Evolutionary conservation across 2,113 vertebrate genomes (phyloP).

Genomic region (Columbina picui): DNA sequence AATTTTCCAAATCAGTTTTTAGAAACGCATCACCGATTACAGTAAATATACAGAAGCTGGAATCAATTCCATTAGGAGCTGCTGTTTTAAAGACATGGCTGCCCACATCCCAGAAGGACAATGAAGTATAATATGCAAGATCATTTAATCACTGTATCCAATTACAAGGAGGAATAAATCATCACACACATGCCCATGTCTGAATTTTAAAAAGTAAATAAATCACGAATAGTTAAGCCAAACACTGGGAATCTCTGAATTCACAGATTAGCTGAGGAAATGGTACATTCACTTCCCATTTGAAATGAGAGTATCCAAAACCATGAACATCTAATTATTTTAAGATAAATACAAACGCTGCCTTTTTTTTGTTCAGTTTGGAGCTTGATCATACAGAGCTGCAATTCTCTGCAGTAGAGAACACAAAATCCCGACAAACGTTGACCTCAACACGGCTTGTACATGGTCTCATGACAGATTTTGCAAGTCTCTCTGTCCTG

Average conservation of each 20-base stretch:
- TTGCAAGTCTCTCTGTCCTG: background rate
- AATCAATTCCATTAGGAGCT: slow-evolving; percentile 18
- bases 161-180: slow-evolving; percentile 62
- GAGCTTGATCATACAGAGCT: background rate
- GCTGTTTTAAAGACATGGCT: slow-evolving; percentile 5
- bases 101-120: slow-evolving; percentile 46
- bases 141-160: slow-evolving; percentile 59
- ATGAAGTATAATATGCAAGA: slow-evolving; percentile 36
- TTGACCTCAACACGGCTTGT: background rate
- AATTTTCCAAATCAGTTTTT: background rate
- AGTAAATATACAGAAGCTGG: background rate
- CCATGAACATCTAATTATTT: background rate
- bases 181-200: background rate
- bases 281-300: background rate
- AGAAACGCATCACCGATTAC: background rate
- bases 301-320: background rate
- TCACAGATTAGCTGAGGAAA: background rate
- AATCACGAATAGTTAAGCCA: slow-evolving; percentile 16
- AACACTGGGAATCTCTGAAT: background rate
- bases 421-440: background rate
- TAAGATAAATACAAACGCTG: background rate
- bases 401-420: background rate
- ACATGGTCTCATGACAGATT: background rate
- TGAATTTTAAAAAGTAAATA: slow-evolving; percentile 56
- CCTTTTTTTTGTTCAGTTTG: background rate